A percentile compares a stretch with the other conserved stretches of the same genome.
phyloP scores from a whole-genome alignment of 53 echinoderm and acorn worm genomes.

The Henricia sp. region DNA sequence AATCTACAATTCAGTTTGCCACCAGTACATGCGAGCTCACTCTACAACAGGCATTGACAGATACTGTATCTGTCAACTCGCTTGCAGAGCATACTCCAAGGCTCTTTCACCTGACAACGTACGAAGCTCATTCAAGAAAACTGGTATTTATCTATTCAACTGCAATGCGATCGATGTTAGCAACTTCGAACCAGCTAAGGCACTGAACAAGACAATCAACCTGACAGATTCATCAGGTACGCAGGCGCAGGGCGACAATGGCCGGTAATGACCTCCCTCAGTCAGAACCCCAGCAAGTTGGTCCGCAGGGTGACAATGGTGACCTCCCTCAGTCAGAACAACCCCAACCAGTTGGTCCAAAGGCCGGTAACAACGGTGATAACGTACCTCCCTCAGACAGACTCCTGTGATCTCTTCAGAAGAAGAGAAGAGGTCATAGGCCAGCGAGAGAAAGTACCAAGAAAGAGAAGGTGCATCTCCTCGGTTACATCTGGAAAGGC shows the following conservation, averaged over 20 bases:
- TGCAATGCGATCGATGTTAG: background rate
- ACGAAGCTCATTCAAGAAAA: slow-evolving; percentile 17
- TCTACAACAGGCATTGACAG: background rate
- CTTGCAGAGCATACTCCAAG: slow-evolving; percentile 25
- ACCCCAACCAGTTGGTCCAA: too few relatives aligned
- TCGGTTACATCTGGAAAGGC: background rate
- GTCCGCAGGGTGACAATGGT: background rate
- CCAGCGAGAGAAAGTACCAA: background rate
- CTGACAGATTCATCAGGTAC: background rate
- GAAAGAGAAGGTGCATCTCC: slow-evolving; percentile 22
- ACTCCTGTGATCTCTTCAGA: background rate
- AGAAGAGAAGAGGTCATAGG: background rate
- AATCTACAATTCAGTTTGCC: slow-evolving; percentile 41
- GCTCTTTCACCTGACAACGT: slow-evolving; percentile 26
- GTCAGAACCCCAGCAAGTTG: background rate
- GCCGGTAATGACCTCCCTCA: background rate
- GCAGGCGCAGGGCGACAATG: background rate
- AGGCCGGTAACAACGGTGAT: too few relatives aligned
- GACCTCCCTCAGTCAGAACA: background rate
- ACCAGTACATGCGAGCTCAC: slow-evolving; percentile 21
- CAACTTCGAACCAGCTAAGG: background rate
- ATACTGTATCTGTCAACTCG: slow-evolving; percentile 31
- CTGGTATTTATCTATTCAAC: slow-evolving; percentile 36
- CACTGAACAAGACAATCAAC: background rate
- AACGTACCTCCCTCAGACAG: too few relatives aligned